Evolutionary conservation across 2,888 invertebrate species (phyloP).

Genomic region (Eristalinus sepulchralis): DNA sequence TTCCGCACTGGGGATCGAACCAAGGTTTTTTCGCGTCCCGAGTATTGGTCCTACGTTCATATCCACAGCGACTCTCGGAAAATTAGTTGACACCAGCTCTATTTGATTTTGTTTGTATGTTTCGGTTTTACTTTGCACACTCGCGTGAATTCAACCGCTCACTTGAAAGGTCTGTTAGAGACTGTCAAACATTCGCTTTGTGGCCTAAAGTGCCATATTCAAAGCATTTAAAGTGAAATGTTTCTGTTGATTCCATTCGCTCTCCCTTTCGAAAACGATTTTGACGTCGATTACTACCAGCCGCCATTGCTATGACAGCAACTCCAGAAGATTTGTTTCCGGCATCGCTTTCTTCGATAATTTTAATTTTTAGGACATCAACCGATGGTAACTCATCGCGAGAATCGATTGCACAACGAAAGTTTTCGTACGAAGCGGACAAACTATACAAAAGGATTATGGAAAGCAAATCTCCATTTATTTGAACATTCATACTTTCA

Average conservation of each 20-base stretch:
- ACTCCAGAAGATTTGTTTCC: conserved; percentile 27
- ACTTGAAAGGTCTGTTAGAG: no score
- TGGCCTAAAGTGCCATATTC: conserved; percentile 44
- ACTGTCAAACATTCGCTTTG: background rate
- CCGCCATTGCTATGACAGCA: conserved; percentile 37
- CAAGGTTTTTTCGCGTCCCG: no score
- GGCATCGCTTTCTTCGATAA: conserved; percentile 52
- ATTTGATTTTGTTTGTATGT: no score
- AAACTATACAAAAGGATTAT: conserved; percentile 52
- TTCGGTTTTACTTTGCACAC: no score
- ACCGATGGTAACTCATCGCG: conserved; percentile 52
- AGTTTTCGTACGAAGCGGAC: conserved; percentile 29
- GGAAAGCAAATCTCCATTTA: conserved; percentile 33
- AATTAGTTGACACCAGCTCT: no score
- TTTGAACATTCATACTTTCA: background rate
- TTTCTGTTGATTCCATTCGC: background rate
- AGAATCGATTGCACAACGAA: conserved; percentile 30
- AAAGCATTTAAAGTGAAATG: conserved; percentile 31
- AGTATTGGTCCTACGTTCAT: no score
- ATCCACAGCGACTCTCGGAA: no score
- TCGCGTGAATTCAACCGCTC: no score
- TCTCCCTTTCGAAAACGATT: background rate
- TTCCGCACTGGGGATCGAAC: no score
- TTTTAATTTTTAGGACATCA: conserved; percentile 53
- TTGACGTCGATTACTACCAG: conserved; percentile 7